phyloP scores from a whole-genome alignment of 2,113 vertebrate species.

The Nipponia nippon region DNA sequence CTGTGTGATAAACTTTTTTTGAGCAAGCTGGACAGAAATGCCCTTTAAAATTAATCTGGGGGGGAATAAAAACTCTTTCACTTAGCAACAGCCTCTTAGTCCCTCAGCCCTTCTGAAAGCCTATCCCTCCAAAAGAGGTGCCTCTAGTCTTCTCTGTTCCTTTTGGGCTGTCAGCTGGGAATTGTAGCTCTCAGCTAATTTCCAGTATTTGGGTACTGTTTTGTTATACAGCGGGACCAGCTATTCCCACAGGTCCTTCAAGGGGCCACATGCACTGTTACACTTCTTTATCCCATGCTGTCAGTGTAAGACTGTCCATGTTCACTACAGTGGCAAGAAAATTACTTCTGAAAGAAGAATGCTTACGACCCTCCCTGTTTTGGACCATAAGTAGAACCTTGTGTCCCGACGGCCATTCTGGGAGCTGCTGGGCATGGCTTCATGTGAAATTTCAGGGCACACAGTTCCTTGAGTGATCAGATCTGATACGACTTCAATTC shows the following conservation, averaged over 20 bases:
- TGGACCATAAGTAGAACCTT: background rate
- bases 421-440: background rate
- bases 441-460: background rate
- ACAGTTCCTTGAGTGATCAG: background rate
- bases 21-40: slow-evolving; percentile 36
- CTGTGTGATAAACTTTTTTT: slow-evolving; percentile 17
- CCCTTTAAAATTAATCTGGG: slow-evolving; percentile 43
- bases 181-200: slow-evolving; percentile 45
- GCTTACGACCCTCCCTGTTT: background rate
- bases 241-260: slow-evolving; percentile 40
- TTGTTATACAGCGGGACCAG: background rate
- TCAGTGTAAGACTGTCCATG: background rate
- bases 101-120: background rate
- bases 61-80: slow-evolving; percentile 21
- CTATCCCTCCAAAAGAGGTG: slow-evolving; percentile 36
- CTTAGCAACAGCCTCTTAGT: slow-evolving; percentile 40
- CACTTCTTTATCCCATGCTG: background rate
- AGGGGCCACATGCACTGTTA: slow-evolving; percentile 5
- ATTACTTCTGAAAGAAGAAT: slow-evolving; percentile 7
- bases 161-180: slow-evolving; percentile 31
- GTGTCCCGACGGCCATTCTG: background rate
- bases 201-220: slow-evolving; percentile 59
- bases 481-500: background rate
- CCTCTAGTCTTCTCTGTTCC: slow-evolving; percentile 40
- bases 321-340: background rate